Evolutionary conservation across 2,797 vertebrate species (phyloP), one percentile per base, ranked within the genome.

Genomic region (Cyprinella venusta): DNA sequence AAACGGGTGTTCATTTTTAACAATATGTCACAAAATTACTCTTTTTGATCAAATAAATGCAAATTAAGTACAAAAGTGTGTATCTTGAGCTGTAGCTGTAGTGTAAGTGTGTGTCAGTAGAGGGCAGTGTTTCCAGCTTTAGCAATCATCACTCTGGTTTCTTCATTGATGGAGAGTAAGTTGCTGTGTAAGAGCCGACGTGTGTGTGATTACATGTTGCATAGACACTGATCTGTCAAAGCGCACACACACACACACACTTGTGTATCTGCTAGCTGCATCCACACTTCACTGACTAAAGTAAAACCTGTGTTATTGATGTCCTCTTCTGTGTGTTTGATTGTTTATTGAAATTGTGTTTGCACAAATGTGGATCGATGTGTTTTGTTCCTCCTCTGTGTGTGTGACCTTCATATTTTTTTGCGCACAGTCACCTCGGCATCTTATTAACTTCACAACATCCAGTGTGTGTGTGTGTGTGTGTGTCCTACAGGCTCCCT

Each of bases 301-400:
- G 38, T 33, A 71, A 79, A 77, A 79, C 63, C 38, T 45, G 69
- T 82, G 82, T 78, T 63, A 33, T 77, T 64, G 40, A 64, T 77
- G 75, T 64, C 40, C 38, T 40, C 42, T 24, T 15, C 72, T 80
- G 45, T 75, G 50, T 68, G 81, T 59, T 50, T 84, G 38, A 67
- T 85, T 87, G 63, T 89, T 86, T 87, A 84, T 89, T 70, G 61
- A 33, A 59, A 45, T 63, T 50, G 71, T 70, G 64, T 61, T 78
- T 68, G 67, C 24, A 16, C 36, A 67, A 59, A 38, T 76, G 52
- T 78, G 79, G 56, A 40, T 71, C 64, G 70, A 64, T 80, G 42
- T 30, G 42, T 65, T 65, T 72, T 72, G 67, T 70, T 63, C 30
- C 21, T 83, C 8, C 24, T 75, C 61, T 50, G 13, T 54, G 26